phyloP scores from a whole-genome alignment of 1,140 invertebrate genomes.

The Aleiodes sp. region DNA sequence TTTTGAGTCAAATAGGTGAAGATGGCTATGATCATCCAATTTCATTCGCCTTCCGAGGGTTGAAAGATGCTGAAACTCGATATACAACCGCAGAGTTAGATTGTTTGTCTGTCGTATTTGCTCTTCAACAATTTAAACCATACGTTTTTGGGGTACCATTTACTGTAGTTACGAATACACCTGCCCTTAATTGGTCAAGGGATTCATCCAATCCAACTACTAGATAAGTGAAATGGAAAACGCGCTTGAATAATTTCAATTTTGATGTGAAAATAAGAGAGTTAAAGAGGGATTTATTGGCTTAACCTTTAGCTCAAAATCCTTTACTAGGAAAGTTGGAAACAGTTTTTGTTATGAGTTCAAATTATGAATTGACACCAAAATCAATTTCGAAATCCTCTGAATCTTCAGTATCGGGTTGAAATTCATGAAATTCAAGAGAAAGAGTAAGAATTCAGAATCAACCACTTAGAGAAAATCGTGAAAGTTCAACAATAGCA shows the following conservation, averaged over 20 bases:
- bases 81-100: slow-evolving; percentile 48
- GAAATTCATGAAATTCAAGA: too few relatives aligned
- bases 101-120: slow-evolving; percentile 56
- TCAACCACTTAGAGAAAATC: too few relatives aligned
- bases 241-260: background rate
- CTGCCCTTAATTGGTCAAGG: slow-evolving; percentile 60
- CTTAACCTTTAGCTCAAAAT: too few relatives aligned
- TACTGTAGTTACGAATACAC: slow-evolving; percentile 64
- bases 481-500: too few relatives aligned
- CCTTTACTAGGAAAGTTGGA: too few relatives aligned
- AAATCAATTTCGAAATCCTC: too few relatives aligned
- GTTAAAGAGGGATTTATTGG: background rate
- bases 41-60: slow-evolving; percentile 35
- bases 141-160: slow-evolving; percentile 65
- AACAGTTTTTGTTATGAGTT: too few relatives aligned
- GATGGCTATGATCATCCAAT: slow-evolving; percentile 37
- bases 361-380: too few relatives aligned
- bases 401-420: too few relatives aligned
- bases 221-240: background rate
- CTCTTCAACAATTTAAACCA: slow-evolving; percentile 59
- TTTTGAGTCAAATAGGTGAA: slow-evolving; percentile 34
- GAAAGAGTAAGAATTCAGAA: too few relatives aligned
- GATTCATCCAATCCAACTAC: background rate
- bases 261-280: background rate
- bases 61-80: slow-evolving; percentile 48